Evolutionary conservation across 2,113 vertebrate genomes (phyloP).

Genomic region (Triplophysa dalaica): DNA sequence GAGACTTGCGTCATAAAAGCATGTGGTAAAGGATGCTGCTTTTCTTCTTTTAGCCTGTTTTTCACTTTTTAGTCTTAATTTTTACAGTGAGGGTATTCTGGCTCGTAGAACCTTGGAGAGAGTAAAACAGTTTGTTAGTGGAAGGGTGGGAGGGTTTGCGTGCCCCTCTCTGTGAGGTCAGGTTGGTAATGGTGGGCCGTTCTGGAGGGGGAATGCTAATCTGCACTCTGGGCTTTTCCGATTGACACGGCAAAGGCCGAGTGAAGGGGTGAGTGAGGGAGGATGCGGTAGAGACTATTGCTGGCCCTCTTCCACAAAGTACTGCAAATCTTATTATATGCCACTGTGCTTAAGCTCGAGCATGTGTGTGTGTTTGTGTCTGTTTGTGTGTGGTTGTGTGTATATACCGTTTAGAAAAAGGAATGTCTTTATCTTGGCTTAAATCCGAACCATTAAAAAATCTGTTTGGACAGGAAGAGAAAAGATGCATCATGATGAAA

Average conservation of each 20-base stretch:
- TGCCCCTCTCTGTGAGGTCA: constrained; percentile 51
- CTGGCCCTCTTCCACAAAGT: constrained; percentile 30
- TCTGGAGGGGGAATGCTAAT: constrained; percentile 69
- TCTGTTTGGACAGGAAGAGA: neutral
- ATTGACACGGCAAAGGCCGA: constrained; percentile 66
- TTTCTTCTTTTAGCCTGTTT: neutral
- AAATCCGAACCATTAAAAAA: neutral
- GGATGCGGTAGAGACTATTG: constrained; percentile 8
- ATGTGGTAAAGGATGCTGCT: constrained; percentile 9
- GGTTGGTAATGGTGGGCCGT: constrained; percentile 64
- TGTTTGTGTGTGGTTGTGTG: neutral
- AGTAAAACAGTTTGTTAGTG: neutral
- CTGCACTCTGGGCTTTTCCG: constrained; percentile 61
- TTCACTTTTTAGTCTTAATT: constrained; percentile 15
- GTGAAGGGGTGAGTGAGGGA: constrained; percentile 48
- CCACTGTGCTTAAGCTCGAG: constrained; percentile 6
- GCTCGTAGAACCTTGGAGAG: neutral
- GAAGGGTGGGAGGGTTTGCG: neutral
- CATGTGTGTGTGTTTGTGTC: neutral
- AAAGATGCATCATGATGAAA: neutral
- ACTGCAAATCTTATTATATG: constrained; percentile 48
- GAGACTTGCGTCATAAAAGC: constrained; percentile 23
- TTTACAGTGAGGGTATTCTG: constrained; percentile 1
- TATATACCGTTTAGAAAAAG: constrained; percentile 9
- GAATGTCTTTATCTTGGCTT: constrained; percentile 1